phyloP scores from a whole-genome alignment of 2,888 invertebrate genomes.

The Chorisops tibialis region DNA sequence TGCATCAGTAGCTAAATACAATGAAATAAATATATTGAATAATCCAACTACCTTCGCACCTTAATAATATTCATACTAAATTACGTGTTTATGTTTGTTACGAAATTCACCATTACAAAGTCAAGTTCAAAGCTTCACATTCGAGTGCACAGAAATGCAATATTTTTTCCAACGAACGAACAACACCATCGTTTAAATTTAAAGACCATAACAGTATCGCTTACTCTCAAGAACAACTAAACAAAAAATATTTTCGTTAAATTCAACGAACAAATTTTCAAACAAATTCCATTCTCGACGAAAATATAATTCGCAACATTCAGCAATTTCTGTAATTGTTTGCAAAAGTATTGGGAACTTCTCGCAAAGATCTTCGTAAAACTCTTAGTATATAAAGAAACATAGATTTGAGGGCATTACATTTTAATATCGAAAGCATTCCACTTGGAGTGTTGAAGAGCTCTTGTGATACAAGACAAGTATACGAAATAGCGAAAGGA shows the following conservation, averaged over 20 bases:
- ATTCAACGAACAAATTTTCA: no score
- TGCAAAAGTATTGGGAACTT: neutral
- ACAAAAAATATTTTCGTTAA: slow-evolving; percentile 12
- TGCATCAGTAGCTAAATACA: no score
- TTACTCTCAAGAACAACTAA: slow-evolving; percentile 8
- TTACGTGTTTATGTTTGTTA: no score
- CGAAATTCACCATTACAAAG: no score
- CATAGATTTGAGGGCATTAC: neutral
- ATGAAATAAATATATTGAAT: no score
- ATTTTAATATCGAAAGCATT: slow-evolving; percentile 1
- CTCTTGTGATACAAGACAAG: neutral
- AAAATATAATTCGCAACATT: neutral
- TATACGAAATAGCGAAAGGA: neutral
- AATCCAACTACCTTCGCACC: no score
- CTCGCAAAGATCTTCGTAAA: neutral
- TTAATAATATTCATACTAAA: no score
- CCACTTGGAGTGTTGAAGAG: neutral
- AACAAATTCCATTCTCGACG: neutral
- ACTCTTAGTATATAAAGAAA: slow-evolving; percentile 11
- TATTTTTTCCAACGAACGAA: neutral
- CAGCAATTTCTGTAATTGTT: neutral
- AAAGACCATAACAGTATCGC: neutral
- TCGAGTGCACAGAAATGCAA: neutral
- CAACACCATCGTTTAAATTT: no score
- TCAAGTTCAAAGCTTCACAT: slow-evolving; percentile 24